Percentiles rank a stretch among this genome's conserved stretches.
Conservation (phyloP, 2,888 invertebrate genomes). For the Lydus trimaculatus region DNA sequence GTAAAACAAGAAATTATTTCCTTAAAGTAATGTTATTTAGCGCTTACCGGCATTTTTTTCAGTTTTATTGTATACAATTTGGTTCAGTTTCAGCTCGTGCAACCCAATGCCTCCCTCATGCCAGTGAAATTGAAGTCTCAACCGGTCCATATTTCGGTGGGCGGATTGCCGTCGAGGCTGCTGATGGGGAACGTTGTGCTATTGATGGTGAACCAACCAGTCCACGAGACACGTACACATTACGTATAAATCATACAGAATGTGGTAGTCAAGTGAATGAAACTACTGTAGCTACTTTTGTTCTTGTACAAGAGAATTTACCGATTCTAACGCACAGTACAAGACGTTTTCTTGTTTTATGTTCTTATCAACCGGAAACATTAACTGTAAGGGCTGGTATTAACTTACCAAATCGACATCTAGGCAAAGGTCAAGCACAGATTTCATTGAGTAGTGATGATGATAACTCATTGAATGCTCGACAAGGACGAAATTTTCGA, state of each 20-base stretch:
- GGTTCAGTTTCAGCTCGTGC: slow-evolving; percentile 80
- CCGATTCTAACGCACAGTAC: slow-evolving; percentile 81
- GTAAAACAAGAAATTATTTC: neutral
- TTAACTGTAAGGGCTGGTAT: slow-evolving; percentile 82
- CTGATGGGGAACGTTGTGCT: slow-evolving; percentile 75
- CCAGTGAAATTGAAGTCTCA: slow-evolving; percentile 82
- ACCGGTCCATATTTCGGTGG: slow-evolving; percentile 85
- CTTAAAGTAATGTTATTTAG: neutral
- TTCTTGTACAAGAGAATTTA: slow-evolving; percentile 83
- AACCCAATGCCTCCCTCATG: slow-evolving; percentile 79
- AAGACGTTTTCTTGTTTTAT: slow-evolving; percentile 75
- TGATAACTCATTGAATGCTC: neutral
- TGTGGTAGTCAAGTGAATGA: slow-evolving; percentile 73
- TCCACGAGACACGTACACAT: slow-evolving; percentile 74
- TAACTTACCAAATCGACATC: slow-evolving; percentile 66
- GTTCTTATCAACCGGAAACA: slow-evolving; percentile 83
- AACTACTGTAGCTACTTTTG: slow-evolving; percentile 82
- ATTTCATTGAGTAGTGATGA: slow-evolving; percentile 44
- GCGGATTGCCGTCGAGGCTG: slow-evolving; percentile 77
- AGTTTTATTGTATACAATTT: neutral
- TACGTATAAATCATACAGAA: slow-evolving; percentile 76
- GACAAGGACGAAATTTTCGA: slow-evolving; percentile 47
- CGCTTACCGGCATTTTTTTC: neutral
- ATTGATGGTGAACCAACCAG: slow-evolving; percentile 78
- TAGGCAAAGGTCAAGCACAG: slow-evolving; percentile 62